phyloP scores from a whole-genome alignment of 1,140 invertebrate genomes.

The Eumaeus atala region DNA sequence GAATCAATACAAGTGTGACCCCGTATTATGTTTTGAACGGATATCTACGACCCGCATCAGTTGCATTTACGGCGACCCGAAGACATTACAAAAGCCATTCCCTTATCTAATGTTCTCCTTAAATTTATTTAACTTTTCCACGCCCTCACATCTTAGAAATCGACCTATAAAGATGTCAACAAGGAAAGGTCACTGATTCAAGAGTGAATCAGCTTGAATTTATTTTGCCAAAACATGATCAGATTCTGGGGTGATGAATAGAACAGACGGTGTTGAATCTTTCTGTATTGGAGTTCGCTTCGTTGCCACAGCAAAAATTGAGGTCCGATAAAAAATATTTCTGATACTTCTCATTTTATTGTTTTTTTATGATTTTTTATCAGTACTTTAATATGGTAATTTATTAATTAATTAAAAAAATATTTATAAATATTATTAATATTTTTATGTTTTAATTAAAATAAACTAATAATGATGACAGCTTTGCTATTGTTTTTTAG shows the following conservation, averaged over 20 bases:
- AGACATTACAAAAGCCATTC: slow-evolving; percentile 72
- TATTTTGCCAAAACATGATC: slow-evolving; percentile 25
- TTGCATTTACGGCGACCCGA: slow-evolving; percentile 71
- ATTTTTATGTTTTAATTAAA: too few species aligned
- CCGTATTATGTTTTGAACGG: slow-evolving; percentile 47
- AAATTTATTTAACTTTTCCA: slow-evolving; percentile 71
- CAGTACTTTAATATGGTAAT: too few species aligned
- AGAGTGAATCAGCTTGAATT: slow-evolving; percentile 34
- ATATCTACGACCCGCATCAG: slow-evolving; percentile 60
- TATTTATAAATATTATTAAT: too few species aligned
- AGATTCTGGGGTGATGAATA: slow-evolving; percentile 6
- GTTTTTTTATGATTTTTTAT: too few species aligned
- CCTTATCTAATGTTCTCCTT: slow-evolving; percentile 67
- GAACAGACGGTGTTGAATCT: background rate
- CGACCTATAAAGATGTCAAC: slow-evolving; percentile 66
- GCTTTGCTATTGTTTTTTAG: too few species aligned
- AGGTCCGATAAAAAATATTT: too few species aligned
- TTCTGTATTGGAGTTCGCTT: too few species aligned
- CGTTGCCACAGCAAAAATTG: too few species aligned
- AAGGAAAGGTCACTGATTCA: slow-evolving; percentile 56
- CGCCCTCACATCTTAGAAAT: slow-evolving; percentile 63
- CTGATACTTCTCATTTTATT: background rate
- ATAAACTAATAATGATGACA: too few species aligned
- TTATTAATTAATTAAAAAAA: too few species aligned
- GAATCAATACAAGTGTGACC: slow-evolving; percentile 38